Evolutionary conservation across 2,797 vertebrate species (phyloP), one percentile per base, ranked within the genome.

Genomic region (Hydrophis major): DNA sequence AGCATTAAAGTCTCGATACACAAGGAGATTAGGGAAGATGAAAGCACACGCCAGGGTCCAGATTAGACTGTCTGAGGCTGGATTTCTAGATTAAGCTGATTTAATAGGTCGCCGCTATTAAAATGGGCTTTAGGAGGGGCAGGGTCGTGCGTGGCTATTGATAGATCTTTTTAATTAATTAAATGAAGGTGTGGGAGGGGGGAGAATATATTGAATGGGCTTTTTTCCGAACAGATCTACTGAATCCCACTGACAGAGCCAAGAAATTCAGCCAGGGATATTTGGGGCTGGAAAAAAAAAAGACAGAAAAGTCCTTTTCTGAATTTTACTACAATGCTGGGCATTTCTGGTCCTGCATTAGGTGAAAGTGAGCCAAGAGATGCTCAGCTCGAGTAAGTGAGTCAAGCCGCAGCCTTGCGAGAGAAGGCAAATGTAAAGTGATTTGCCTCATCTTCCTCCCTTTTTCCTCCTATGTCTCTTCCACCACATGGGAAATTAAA

Each of bases 1-100:
- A 20, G 87, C 55, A 89, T 93, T 93, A 93, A 63, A 89, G 32
- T n/a, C 87, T 60, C 66, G 53, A 91, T 91, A 89, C 88, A 83
- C 87, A 50, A 91, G 90, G 90, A 86, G 93, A 93, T 93, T 93
- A 93, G 27, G 63, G 8, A 32, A 89, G 93, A 93, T 91, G 90
- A 93, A 93, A 93, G 93, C 87, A 27, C 90, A 47, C 27, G 4
- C 90, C 61, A 69, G 91, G 89, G 57, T 93, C 89, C 83, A 93
- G 93, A 91, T 93, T 89, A 91, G 69, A 78, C 69, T 16, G 90
- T 59, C 60, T 93, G 91, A 91, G 2, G 59, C 66, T 27, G 12
- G 69, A 91, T 86, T 90, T 66, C 87, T 63, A 89, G 87, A 91
- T 93, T 89, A 93, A 91, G 91, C 90, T 66, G 93, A 91, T 91